phyloP scores from a whole-genome alignment of 2,888 invertebrate species.

The Himalopsyche anomala region DNA sequence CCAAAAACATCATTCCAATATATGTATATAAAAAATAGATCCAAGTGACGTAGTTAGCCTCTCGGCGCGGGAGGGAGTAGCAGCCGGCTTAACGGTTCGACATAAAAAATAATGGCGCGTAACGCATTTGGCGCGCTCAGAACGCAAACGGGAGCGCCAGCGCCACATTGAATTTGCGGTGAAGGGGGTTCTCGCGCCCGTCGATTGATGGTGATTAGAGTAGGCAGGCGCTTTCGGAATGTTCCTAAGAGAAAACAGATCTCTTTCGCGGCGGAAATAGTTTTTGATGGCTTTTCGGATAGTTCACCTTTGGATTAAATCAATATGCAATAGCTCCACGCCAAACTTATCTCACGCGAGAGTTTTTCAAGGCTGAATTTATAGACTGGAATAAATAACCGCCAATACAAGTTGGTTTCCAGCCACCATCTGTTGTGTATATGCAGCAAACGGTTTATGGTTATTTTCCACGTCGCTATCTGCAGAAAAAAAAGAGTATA shows the following conservation, averaged over 20 bases:
- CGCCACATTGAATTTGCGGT: constrained; percentile 34
- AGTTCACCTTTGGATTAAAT: constrained; percentile 9
- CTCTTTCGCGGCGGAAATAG: background rate
- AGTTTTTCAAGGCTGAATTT: no score
- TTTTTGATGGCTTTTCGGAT: constrained; percentile 12
- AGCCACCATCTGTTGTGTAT: no score
- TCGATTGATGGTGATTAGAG: constrained; percentile 25
- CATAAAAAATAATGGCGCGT: constrained; percentile 34
- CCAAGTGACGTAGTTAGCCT: constrained; percentile 10
- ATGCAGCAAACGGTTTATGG: no score
- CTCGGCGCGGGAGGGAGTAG: background rate
- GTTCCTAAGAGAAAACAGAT: background rate
- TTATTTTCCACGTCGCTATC: no score
- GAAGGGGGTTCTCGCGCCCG: constrained; percentile 3
- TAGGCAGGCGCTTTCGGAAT: background rate
- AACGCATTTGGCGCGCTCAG: constrained; percentile 11
- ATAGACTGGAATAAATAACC: no score
- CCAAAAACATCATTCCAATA: constrained; percentile 5
- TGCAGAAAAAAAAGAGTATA: no score
- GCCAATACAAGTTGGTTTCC: no score
- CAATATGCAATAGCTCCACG: background rate
- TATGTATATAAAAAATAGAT: constrained; percentile 13
- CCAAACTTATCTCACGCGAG: no score
- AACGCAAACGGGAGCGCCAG: background rate
- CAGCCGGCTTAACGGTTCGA: constrained; percentile 12